Evolutionary conservation across 2,797 vertebrate species (phyloP).

Genomic region (Pipistrellus pipistrellus): DNA sequence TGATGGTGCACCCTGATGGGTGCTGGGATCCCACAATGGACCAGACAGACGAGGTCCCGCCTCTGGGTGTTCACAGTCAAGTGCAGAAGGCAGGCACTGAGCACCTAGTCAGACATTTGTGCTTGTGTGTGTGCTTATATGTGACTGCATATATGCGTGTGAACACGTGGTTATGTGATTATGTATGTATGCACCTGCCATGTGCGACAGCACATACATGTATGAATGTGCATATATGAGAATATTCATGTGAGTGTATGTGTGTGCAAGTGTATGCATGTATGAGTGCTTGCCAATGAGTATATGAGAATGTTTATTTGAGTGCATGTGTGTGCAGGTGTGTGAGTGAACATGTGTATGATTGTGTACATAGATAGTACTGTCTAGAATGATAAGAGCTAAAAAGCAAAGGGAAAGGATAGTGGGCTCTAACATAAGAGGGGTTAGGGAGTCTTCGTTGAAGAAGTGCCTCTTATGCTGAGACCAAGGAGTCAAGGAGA

Average conservation of each 20-base stretch:
- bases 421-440: not conserved
- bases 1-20: not conserved
- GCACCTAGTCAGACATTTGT: not conserved
- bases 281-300: not conserved
- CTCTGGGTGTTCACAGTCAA: not conserved
- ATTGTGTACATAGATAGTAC: not conserved
- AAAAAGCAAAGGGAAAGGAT: not conserved
- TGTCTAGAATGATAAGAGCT: not conserved
- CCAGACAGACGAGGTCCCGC: rapidly evolving
- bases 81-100: not conserved
- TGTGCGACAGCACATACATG: too few relatives aligned
- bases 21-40: rapidly evolving
- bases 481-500: not conserved
- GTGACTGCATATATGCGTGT: not conserved
- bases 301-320: not conserved
- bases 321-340: not conserved
- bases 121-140: not conserved
- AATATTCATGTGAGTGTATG: not conserved
- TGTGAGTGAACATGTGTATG: not conserved
- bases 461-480: not conserved
- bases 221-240: not conserved
- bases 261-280: rapidly evolving
- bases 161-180: not conserved
- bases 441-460: not conserved
- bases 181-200: not conserved